Conservation (phyloP, 2,888 invertebrate species). For the Sthenelais limicola region DNA sequence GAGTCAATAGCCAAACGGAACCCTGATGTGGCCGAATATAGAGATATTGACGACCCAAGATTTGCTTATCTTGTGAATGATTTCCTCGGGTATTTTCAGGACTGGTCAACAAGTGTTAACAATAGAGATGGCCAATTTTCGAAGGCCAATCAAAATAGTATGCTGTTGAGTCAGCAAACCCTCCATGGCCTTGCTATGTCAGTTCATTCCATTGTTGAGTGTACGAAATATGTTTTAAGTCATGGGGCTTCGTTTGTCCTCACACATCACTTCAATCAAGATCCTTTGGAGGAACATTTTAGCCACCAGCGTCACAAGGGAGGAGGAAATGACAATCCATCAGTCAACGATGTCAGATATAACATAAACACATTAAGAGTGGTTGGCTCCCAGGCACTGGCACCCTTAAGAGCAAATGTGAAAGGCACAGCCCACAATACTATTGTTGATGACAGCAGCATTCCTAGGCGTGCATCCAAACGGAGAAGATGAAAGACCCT, state of each 20-base stretch:
- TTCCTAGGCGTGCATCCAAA: too few species aligned
- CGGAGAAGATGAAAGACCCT: too few species aligned
- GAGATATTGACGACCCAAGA: neutral
- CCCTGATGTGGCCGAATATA: slow-evolving; percentile 26
- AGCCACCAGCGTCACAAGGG: slow-evolving; percentile 42
- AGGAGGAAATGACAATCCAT: slow-evolving; percentile 10
- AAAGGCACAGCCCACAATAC: too few species aligned
- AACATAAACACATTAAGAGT: neutral
- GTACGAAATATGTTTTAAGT: slow-evolving; percentile 42
- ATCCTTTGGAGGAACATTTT: slow-evolving; percentile 50
- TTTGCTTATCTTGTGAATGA: slow-evolving; percentile 26
- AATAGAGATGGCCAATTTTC: neutral
- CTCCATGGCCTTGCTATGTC: slow-evolving; percentile 45
- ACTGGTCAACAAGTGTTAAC: slow-evolving; percentile 44
- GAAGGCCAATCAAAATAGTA: slow-evolving; percentile 13
- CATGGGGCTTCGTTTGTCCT: slow-evolving; percentile 41
- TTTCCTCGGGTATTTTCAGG: slow-evolving; percentile 46
- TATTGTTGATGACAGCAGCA: too few species aligned
- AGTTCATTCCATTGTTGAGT: slow-evolving; percentile 44
- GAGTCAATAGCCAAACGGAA: slow-evolving; percentile 46
- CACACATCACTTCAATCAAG: slow-evolving; percentile 44
- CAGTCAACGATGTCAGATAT: slow-evolving; percentile 1
- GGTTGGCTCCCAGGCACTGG: neutral
- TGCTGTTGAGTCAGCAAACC: slow-evolving; percentile 48
- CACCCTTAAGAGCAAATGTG: neutral